Conservation (phyloP, 2,113 vertebrate species). For the Melierax canorus region DNA sequence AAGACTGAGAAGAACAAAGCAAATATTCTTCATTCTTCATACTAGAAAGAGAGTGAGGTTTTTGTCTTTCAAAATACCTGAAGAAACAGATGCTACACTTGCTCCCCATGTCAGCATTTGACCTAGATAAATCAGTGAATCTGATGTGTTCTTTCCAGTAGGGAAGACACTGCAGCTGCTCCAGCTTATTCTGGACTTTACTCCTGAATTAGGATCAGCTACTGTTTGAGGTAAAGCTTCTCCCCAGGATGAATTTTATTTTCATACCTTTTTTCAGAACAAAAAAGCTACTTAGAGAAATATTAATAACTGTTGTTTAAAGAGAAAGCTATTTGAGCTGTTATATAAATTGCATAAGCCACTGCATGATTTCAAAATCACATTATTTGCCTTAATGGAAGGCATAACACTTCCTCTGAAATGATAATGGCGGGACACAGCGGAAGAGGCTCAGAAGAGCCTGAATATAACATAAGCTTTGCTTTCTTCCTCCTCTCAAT, state of each 20-base stretch:
- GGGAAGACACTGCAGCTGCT: neutral
- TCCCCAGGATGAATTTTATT: neutral
- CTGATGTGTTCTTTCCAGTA: neutral
- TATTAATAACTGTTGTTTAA: neutral
- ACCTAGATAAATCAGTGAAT: neutral
- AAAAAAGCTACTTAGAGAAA: neutral
- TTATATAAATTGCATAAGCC: neutral
- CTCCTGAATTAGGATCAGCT: neutral
- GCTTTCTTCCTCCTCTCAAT: neutral
- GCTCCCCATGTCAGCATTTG: neutral
- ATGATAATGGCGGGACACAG: neutral
- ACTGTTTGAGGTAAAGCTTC: neutral
- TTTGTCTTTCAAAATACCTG: neutral
- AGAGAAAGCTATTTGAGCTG: neutral
- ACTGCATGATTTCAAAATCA: neutral
- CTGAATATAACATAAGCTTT: neutral
- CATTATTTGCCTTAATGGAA: neutral
- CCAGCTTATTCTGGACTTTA: neutral
- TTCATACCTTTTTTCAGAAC: neutral
- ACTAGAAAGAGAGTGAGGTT: neutral
- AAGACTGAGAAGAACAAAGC: neutral
- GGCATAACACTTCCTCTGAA: neutral
- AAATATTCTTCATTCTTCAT: neutral
- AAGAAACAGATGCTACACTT: neutral
- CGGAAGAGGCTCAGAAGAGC: neutral